Base-by-base conservation (phyloP, 2,888 invertebrate genomes). In the Nymphalis urticae region DNA sequence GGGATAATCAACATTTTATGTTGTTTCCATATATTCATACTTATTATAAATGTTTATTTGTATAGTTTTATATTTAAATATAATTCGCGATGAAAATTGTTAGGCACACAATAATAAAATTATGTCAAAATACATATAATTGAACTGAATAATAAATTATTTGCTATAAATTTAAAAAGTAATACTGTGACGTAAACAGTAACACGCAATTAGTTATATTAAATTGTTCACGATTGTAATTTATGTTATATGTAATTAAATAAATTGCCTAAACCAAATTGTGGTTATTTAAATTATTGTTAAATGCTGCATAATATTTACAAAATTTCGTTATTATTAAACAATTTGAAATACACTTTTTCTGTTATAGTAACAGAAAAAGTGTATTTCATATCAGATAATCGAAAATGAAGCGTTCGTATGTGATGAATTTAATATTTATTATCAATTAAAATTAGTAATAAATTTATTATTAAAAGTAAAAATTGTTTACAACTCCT, bases 401-500 rank as follows among this genome's bases (percentile, higher is more conserved):
- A 42, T 42, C 13, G 4, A 42, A 13, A 36, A 6, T 32, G 32
- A 32, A 10, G 1, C 9, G 10, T 36, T 36, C 1, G 8, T 42
- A 13, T 13, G 13, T 13, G 0, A 42, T 42, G 4, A 42, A 42
- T 13, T 2, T 13, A 42, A 42, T 10, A 36, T 32, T 32, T 32
- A 32, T 36, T 7, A 36, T 36, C 2, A 36, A 36, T 32, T 32
- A 32, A 32, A 8, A 6, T 32, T 32, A 6, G 5, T 6, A 32
- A 32, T 32, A 6, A 42, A 42, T 13, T 42, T 13, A 47, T 64
- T 48, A 8, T 27, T 53, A 51, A 27, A 48, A 36, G 65, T 50
- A 21, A 24, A 32, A 69, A 79, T 84, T 84, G 84, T 85, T 84
- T 86, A 36, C 32, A 36, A 62, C 66, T 56, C 17, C 73, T 71